Percentiles rank a stretch among this genome's conserved stretches.
Conservation (phyloP, 2,113 vertebrate genomes). For the Percina caprodes region DNA sequence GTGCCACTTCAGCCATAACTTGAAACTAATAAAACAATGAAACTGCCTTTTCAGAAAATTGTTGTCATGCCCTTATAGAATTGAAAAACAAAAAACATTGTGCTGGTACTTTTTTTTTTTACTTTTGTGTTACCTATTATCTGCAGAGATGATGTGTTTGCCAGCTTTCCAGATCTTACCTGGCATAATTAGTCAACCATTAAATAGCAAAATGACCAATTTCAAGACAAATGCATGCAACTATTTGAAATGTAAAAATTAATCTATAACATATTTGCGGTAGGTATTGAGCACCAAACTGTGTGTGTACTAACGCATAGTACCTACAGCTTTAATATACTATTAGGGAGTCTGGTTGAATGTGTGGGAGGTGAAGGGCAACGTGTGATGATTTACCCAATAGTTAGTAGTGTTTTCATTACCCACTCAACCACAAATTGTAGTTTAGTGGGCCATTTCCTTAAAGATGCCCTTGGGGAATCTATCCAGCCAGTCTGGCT, state of each 20-base stretch:
- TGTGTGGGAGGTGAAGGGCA: slow-evolving; percentile 8
- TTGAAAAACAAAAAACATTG: not conserved
- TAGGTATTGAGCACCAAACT: not conserved
- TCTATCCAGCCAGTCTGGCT: not conserved
- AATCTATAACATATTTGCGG: too few species aligned
- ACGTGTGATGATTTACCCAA: slow-evolving; percentile 4
- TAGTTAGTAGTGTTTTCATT: not conserved
- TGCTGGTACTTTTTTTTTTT: not conserved
- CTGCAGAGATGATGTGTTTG: not conserved
- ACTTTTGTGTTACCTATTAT: not conserved
- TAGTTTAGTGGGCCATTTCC: slow-evolving; percentile 26
- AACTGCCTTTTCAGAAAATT: slow-evolving; percentile 14
- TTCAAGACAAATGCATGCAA: too few species aligned
- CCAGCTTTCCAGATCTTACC: too few species aligned
- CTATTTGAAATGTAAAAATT: too few species aligned
- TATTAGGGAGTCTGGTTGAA: not conserved
- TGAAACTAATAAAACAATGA: slow-evolving; percentile 36
- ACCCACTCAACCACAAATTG: slow-evolving; percentile 5
- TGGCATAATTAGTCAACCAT: too few species aligned
- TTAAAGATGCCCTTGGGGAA: slow-evolving; percentile 1
- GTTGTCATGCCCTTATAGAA: too few species aligned
- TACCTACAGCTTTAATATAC: not conserved
- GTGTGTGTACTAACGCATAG: not conserved
- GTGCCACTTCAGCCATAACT: slow-evolving; percentile 45
- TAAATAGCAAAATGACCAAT: too few species aligned